These are phyloP conservation scores for Dromiciops gliroides DNA, from an alignment of 2,113 vertebrate species.

Conservation along the genomic window DNA sequence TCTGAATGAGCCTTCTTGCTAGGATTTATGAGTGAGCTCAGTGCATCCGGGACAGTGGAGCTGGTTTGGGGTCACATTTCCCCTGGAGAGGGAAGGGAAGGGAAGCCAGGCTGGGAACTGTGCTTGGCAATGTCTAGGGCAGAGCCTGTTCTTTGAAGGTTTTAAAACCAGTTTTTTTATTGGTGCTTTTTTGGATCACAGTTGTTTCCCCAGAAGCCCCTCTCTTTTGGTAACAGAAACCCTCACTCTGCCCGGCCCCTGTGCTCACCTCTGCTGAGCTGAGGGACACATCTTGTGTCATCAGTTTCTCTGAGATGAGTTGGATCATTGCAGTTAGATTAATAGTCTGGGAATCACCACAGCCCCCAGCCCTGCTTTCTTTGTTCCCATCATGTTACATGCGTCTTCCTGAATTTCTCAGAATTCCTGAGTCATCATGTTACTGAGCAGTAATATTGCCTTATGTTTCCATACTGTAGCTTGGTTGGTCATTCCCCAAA, in stretches of 20 bases:
- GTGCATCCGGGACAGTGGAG: no score
- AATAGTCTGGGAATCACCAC: neutral
- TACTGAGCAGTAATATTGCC: neutral
- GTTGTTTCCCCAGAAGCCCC: neutral
- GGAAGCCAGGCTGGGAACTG: no score
- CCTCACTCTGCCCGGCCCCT: no score
- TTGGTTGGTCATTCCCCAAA: neutral
- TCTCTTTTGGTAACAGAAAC: neutral
- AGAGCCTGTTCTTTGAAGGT: neutral
- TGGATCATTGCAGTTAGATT: neutral
- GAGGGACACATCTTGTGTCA: neutral
- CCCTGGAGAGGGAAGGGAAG: no score
- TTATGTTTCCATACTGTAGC: accelerated
- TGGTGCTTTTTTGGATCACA: neutral
- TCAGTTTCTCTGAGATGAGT: neutral
- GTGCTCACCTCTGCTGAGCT: no score
- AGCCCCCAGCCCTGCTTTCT: neutral
- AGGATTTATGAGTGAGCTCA: neutral
- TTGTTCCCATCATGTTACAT: no score
- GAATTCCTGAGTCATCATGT: neutral
- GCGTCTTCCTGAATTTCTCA: neutral
- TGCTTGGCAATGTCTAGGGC: no score
- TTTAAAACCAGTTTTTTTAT: no score
- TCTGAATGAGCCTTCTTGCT: neutral
- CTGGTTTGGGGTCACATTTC: no score